Conservation (phyloP, 2,888 invertebrate genomes). For the Morpho helenor region DNA sequence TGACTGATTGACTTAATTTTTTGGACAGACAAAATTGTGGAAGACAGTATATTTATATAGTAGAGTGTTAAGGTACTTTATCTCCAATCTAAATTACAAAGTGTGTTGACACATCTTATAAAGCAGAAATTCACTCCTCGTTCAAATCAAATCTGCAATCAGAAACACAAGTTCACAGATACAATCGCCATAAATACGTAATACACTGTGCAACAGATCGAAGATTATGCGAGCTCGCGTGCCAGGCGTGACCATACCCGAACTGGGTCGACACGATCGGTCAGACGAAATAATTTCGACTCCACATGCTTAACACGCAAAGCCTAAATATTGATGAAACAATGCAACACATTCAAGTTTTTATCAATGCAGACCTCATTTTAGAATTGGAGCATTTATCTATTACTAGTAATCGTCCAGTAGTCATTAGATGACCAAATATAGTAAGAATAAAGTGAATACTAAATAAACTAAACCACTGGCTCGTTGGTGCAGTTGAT, state of each 20-base stretch:
- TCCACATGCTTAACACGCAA: constrained; percentile 21
- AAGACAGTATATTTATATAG: too few relatives aligned
- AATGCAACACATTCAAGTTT: constrained; percentile 11
- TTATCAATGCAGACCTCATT: constrained; percentile 1
- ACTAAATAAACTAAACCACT: too few relatives aligned
- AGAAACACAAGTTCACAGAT: constrained; percentile 12
- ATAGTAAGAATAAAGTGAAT: too few relatives aligned
- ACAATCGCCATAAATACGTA: constrained; percentile 7
- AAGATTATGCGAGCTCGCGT: constrained; percentile 18
- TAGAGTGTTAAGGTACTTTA: too few relatives aligned
- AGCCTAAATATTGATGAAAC: constrained; percentile 24
- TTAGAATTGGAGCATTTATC: too few relatives aligned
- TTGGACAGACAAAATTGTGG: too few relatives aligned
- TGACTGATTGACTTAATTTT: too few relatives aligned
- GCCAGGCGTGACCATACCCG: constrained; percentile 14
- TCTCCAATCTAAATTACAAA: too few relatives aligned
- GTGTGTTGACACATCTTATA: neutral
- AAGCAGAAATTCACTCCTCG: constrained; percentile 2
- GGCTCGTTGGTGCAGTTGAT: too few relatives aligned
- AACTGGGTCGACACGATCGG: constrained; percentile 28
- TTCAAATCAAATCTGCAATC: constrained; percentile 5
- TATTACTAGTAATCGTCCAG: too few relatives aligned
- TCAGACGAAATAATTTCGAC: constrained; percentile 27
- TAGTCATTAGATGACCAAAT: too few relatives aligned
- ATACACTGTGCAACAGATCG: constrained; percentile 14